A percentile compares a stretch with the other conserved stretches of the same genome.
Evolutionary conservation across 2,888 invertebrate genomes (phyloP).

Genomic region (Euplagia quadripunctaria): DNA sequence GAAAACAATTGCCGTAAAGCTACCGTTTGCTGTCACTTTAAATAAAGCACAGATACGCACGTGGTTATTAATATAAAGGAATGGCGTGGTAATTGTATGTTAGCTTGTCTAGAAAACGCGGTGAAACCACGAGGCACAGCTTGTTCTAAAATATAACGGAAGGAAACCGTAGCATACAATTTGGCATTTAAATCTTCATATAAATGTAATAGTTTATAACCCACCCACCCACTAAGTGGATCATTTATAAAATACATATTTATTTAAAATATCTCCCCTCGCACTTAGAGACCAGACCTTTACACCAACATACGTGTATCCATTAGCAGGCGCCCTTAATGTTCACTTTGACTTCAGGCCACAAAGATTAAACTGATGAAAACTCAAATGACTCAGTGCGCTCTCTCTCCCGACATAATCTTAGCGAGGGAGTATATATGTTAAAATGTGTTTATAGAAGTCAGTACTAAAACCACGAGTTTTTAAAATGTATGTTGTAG

Average conservation of each 20-base stretch:
- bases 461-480: not conserved
- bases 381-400: slow-evolving; percentile 40
- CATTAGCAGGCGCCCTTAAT: slow-evolving; percentile 44
- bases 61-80: no score
- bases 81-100: no score
- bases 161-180: not conserved
- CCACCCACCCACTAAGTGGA: not conserved
- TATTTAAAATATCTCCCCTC: slow-evolving; percentile 15
- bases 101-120: no score
- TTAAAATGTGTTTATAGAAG: not conserved
- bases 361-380: slow-evolving; percentile 51
- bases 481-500: not conserved
- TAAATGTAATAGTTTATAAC: not conserved
- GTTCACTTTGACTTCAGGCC: slow-evolving; percentile 45
- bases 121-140: no score
- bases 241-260: not conserved
- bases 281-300: slow-evolving; percentile 11
- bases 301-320: slow-evolving; percentile 40
- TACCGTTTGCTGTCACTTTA: no score
- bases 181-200: not conserved
- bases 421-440: not conserved
- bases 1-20: no score
- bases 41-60: no score
- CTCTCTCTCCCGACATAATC: slow-evolving; percentile 14
- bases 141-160: no score